Conservation (phyloP, 1,140 invertebrate species). For the Platyura marginata region DNA sequence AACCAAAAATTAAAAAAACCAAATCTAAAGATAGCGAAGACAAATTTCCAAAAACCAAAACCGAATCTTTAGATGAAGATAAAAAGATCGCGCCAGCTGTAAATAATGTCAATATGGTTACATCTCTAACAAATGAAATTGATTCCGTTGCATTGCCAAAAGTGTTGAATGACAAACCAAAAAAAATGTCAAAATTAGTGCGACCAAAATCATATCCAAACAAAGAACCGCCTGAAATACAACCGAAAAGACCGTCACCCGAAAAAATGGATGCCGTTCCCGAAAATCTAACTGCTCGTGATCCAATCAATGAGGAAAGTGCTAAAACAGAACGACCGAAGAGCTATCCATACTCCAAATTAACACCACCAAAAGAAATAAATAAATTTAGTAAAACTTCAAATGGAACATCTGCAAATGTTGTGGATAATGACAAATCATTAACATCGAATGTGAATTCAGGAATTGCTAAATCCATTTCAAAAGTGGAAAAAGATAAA, state of each 20-base stretch:
- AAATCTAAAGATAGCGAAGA: background rate
- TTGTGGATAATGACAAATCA: slow-evolving; percentile 5
- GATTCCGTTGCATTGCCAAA: slow-evolving; percentile 1
- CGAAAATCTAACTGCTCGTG: background rate
- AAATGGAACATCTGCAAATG: slow-evolving; percentile 3
- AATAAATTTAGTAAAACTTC: slow-evolving; percentile 3
- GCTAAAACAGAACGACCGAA: slow-evolving; percentile 18
- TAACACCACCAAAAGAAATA: slow-evolving; percentile 19
- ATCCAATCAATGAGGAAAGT: slow-evolving; percentile 13
- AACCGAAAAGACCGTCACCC: too few relatives aligned
- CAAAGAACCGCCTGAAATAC: slow-evolving; percentile 11
- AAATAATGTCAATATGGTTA: slow-evolving; percentile 18
- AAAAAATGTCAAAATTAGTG: slow-evolving; percentile 34
- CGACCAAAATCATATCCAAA: slow-evolving; percentile 33
- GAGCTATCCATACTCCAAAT: slow-evolving; percentile 30
- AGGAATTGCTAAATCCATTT: slow-evolving; percentile 11
- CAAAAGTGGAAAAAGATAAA: too few relatives aligned
- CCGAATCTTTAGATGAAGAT: background rate
- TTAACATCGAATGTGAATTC: slow-evolving; percentile 4
- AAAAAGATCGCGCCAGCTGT: slow-evolving; percentile 17
- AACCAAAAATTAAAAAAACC: background rate
- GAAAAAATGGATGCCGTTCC: background rate
- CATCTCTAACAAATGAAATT: slow-evolving; percentile 14
- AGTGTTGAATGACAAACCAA: slow-evolving; percentile 1
- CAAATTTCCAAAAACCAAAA: background rate